phyloP scores from a whole-genome alignment of 2,797 vertebrate species.

The Oreochromis mossambicus region DNA sequence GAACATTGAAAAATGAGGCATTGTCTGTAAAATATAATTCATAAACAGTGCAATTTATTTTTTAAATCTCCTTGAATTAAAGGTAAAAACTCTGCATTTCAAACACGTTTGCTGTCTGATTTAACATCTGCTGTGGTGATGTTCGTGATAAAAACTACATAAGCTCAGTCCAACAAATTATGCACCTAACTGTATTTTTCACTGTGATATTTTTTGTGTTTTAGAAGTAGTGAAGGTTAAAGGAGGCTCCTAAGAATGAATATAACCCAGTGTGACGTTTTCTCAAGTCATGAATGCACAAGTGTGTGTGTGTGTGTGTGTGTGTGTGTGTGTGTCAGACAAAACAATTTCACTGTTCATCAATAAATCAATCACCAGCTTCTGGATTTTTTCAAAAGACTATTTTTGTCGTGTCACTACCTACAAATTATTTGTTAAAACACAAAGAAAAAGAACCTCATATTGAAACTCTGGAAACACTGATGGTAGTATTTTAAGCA shows the following conservation, averaged over 20 bases:
- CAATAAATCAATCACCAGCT: constrained; percentile 3
- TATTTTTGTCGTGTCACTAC: not conserved
- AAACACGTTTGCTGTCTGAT: not conserved
- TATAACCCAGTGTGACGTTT: not conserved
- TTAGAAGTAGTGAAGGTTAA: not conserved
- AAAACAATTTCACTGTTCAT: constrained; percentile 17
- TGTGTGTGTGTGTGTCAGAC: not conserved
- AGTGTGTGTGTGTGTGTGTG: not conserved
- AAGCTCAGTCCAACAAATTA: not conserved
- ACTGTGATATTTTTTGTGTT: not conserved
- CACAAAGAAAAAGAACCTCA: not conserved
- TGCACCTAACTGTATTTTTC: not conserved
- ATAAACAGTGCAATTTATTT: not conserved
- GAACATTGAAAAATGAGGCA: not conserved
- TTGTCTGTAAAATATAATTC: not conserved
- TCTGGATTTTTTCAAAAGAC: not conserved
- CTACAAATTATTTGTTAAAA: not conserved
- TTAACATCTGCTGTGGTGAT: not conserved
- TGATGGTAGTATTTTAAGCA: not conserved
- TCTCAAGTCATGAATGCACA: not conserved
- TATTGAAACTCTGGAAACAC: not conserved
- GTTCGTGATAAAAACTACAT: not conserved
- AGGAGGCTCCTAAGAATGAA: not conserved
- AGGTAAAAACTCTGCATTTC: not conserved
- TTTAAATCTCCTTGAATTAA: not conserved